phyloP scores from a whole-genome alignment of 2,113 vertebrate genomes.

The Theristicus caerulescens region DNA sequence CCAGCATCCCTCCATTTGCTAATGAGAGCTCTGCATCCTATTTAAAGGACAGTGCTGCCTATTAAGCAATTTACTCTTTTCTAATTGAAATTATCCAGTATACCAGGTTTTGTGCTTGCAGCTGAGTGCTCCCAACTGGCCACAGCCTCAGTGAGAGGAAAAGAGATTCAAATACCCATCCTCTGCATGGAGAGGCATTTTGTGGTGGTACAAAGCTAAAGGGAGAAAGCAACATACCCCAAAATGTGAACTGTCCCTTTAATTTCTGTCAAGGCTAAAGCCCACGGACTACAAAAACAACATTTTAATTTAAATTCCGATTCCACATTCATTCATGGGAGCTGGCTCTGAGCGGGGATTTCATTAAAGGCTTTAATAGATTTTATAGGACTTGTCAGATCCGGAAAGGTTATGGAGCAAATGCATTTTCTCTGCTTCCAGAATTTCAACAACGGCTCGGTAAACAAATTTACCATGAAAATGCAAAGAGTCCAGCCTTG shows the following conservation, averaged over 20 bases:
- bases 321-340: slow-evolving; percentile 72
- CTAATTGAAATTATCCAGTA: slow-evolving; percentile 16
- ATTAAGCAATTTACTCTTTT: slow-evolving; percentile 23
- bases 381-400: slow-evolving; percentile 76
- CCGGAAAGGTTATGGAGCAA: slow-evolving; percentile 73
- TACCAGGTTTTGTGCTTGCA: neutral
- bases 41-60: neutral
- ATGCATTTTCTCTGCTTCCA: slow-evolving; percentile 76
- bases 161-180: neutral
- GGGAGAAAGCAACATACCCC: neutral
- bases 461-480: slow-evolving; percentile 73
- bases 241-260: slow-evolving; percentile 44
- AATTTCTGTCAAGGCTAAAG: slow-evolving; percentile 56
- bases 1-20: neutral
- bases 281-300: slow-evolving; percentile 65
- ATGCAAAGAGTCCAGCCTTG: slow-evolving; percentile 47
- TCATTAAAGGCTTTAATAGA: slow-evolving; percentile 80
- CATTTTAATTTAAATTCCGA: slow-evolving; percentile 76
- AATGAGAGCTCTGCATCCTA: neutral
- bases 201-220: neutral
- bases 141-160: neutral
- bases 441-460: slow-evolving; percentile 66
- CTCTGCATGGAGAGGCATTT: neutral
- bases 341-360: slow-evolving; percentile 66
- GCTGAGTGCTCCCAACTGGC: neutral